These are phyloP conservation scores for Parasteatoda lunata DNA, from an alignment of 2,888 invertebrate species.

Conservation along the genomic window DNA sequence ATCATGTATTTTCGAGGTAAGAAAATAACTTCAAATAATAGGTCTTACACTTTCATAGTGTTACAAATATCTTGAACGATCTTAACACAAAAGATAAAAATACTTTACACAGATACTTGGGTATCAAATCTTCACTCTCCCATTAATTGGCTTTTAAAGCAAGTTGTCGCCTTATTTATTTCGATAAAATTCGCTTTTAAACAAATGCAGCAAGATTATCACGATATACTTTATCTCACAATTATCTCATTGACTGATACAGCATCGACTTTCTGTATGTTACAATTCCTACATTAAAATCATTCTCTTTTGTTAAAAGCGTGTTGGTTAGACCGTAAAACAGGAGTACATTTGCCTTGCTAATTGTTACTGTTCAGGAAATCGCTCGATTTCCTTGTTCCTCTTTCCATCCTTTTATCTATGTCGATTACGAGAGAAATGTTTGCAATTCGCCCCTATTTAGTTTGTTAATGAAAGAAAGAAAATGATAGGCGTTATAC, in stretches of 20 bases:
- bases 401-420: constrained; percentile 32
- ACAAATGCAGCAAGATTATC: no score
- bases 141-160: no score
- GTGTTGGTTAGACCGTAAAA: constrained; percentile 43
- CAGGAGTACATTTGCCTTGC: constrained; percentile 50
- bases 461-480: constrained; percentile 43
- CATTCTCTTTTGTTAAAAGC: not conserved
- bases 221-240: not conserved
- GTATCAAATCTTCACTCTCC: no score
- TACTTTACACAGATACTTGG: no score
- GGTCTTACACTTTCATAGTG: no score
- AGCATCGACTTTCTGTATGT: not conserved
- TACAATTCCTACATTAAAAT: not conserved
- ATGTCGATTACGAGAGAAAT: constrained; percentile 28
- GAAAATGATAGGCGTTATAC: constrained; percentile 10
- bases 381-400: constrained; percentile 50
- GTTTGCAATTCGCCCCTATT: constrained; percentile 52
- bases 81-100: no score
- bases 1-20: no score
- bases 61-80: no score
- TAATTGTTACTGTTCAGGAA: constrained; percentile 38
- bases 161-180: no score
- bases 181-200: no score
- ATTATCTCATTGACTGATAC: not conserved
- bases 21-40: no score